Evolutionary conservation across 2,888 invertebrate genomes (phyloP).

Genomic region (Chloromyia formosa): DNA sequence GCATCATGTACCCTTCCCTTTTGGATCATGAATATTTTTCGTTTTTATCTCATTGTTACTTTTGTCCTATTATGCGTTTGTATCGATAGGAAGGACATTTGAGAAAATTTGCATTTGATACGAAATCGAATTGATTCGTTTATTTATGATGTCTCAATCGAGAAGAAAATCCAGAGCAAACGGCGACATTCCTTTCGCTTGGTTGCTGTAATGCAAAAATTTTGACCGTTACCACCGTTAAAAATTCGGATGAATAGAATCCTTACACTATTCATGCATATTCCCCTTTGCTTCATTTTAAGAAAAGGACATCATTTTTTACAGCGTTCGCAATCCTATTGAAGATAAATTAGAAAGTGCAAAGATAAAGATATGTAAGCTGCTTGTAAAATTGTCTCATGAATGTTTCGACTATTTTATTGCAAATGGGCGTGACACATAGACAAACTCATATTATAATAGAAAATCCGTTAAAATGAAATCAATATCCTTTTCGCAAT

Average conservation of each 20-base stretch:
- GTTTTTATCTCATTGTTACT: conserved; percentile 5
- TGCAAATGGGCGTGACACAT: conserved; percentile 27
- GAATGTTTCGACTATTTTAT: not conserved
- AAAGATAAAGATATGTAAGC: not conserved
- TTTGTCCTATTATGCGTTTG: not conserved
- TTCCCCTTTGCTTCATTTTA: not conserved
- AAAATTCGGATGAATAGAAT: conserved; percentile 13
- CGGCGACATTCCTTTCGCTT: conserved; percentile 11
- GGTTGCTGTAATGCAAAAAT: conserved; percentile 33
- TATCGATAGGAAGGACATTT: conserved; percentile 14
- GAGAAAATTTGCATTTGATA: conserved; percentile 47
- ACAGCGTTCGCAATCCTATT: not conserved
- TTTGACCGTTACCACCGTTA: conserved; percentile 45
- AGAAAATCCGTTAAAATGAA: conserved; percentile 40
- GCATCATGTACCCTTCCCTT: not conserved
- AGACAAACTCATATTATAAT: not conserved
- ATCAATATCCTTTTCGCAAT: conserved; percentile 15
- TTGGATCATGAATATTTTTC: conserved; percentile 16
- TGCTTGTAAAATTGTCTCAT: not conserved
- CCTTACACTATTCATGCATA: not conserved
- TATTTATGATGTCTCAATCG: conserved; percentile 47
- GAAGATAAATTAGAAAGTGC: not conserved
- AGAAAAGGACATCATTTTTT: not conserved
- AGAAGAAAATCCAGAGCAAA: conserved; percentile 26
- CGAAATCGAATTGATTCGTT: conserved; percentile 46